Evolutionary conservation across 2,888 invertebrate species (phyloP).

Genomic region (Pyrochroa serraticornis): DNA sequence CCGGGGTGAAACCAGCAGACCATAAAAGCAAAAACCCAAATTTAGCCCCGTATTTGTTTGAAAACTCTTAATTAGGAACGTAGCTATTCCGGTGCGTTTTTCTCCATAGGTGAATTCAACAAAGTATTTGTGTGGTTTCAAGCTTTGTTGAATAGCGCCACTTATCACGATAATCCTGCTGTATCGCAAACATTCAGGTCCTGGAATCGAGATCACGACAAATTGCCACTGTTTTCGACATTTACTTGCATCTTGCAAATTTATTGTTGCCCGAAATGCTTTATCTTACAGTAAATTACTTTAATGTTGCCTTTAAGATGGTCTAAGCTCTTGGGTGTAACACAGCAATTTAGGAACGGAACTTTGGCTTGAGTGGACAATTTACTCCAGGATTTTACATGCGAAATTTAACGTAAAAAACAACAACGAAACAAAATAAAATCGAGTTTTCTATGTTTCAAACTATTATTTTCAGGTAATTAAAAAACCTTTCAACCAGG

Average conservation of each 20-base stretch:
- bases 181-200: slow-evolving; percentile 43
- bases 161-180: slow-evolving; percentile 47
- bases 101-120: background rate
- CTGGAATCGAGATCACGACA: slow-evolving; percentile 45
- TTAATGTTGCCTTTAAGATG: slow-evolving; percentile 45
- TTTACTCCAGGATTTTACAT: slow-evolving; percentile 17
- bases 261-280: slow-evolving; percentile 42
- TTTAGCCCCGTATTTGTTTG: background rate
- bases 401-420: slow-evolving; percentile 2
- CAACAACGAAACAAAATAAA: no score
- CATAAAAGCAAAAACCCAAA: slow-evolving; percentile 18
- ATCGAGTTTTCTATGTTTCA: no score
- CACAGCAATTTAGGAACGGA: slow-evolving; percentile 20
- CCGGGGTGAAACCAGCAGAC: slow-evolving; percentile 23
- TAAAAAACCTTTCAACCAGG: no score
- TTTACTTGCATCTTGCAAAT: slow-evolving; percentile 43
- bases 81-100: background rate
- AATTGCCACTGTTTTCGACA: slow-evolving; percentile 44
- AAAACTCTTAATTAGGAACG: background rate
- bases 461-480: no score
- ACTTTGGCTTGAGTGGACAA: slow-evolving; percentile 27
- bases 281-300: slow-evolving; percentile 45
- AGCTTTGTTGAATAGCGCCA: slow-evolving; percentile 25
- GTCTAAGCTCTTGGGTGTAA: slow-evolving; percentile 38
- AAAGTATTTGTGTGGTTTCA: background rate